phyloP scores from a whole-genome alignment of 2,113 vertebrate genomes.

The Melanotaenia duboulayi region DNA sequence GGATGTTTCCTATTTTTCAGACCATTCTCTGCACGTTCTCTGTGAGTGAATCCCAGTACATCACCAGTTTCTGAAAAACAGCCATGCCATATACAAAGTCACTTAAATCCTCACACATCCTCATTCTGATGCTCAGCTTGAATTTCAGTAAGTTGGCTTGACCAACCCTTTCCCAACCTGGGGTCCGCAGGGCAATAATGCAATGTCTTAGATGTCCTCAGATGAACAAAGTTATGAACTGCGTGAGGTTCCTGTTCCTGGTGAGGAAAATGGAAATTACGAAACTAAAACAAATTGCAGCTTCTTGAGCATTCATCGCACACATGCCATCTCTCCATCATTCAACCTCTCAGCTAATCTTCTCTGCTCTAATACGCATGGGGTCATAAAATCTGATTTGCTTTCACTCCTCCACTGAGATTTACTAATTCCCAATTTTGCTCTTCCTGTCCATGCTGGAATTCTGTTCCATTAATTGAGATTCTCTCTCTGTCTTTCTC shows the following conservation, averaged over 20 bases:
- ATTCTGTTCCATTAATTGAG: constrained; percentile 60
- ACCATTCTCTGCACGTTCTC: no score
- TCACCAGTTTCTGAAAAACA: no score
- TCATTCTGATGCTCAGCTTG: no score
- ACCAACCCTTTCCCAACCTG: no score
- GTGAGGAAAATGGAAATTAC: constrained; percentile 42
- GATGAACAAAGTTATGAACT: constrained; percentile 57
- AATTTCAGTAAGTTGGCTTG: no score
- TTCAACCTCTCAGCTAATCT: constrained; percentile 53
- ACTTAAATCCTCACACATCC: no score
- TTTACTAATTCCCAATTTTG: constrained; percentile 61
- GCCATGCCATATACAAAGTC: no score
- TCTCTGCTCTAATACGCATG: constrained; percentile 42
- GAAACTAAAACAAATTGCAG: constrained; percentile 46
- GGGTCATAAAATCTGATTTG: constrained; percentile 68
- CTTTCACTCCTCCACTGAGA: constrained; percentile 60
- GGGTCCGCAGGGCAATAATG: constrained; percentile 12
- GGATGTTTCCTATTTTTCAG: no score
- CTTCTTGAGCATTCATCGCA: constrained; percentile 49
- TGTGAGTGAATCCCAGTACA: no score
- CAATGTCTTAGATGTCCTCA: constrained; percentile 12
- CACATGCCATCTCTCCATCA: constrained; percentile 20
- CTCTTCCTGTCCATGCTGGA: constrained; percentile 35
- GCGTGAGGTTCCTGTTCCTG: no score
- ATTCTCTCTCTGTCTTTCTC: constrained; percentile 14